Evolutionary conservation across 2,797 vertebrate species (phyloP), one percentile per base, ranked within the genome.

Genomic region (Coendou prehensilis): DNA sequence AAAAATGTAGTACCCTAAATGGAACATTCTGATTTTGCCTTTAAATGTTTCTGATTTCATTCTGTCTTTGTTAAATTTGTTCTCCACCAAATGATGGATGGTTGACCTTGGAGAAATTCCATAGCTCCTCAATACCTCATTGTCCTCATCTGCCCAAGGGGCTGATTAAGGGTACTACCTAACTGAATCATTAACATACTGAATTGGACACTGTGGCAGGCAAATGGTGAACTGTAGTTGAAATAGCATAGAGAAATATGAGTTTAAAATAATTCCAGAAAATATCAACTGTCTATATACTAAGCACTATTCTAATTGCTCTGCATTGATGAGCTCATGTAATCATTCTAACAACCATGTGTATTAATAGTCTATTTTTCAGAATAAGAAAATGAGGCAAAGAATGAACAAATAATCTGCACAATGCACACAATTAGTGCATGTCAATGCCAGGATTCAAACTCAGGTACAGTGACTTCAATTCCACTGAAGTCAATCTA

Each of bases 261-360:
- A 41, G 15, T 92, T 93, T 52, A 69, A 63, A 73, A 33, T 89
- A 71, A 92, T 84, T 67, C 45, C 37, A 78, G 50, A 50, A 86
- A 79, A 67, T 26, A 50, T 3, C 54, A 63, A 20, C 17, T 78
- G 50, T 64, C 15, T 33, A 4, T 28, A 20, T 88, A 6, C 50
- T 47, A 54, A 54, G 13, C 20, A 33, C 61, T 54, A 4, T 54
- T 76, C 47, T 85, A n/a, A 61, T 18, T 6, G 9, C 26, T 73
- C 41, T 17, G 26, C 15, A 75, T 75, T 17, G 20, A 88, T 63
- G 83, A 79, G 22, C 47, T 80, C 30, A 26, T 23, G 8, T 56
- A 52, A 80, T 71, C 23, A 56, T 67, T 63, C 41, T 87, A 69
- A 63, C 20, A 47, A 61, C 18, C 6, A 9, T 8, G 8, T 30